Conservation (phyloP, 1,140 invertebrate genomes). For the Drosophila serrata region DNA sequence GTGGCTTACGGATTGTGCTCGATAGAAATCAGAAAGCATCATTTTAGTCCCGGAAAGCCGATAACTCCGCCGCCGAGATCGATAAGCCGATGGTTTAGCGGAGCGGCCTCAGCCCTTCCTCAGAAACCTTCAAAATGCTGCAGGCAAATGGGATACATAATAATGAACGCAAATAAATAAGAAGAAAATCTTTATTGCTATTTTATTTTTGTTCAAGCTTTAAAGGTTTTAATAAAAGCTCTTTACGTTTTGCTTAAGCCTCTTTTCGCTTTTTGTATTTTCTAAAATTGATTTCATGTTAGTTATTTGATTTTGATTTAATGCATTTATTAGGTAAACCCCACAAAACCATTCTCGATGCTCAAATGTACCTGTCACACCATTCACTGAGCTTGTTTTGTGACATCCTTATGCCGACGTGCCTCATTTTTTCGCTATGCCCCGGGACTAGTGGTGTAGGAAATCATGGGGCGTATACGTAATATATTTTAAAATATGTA, state of each 20-base stretch:
- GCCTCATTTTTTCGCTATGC: neutral
- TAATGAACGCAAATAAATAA: neutral
- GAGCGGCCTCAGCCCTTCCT: slow-evolving; percentile 6
- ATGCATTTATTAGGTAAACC: slow-evolving; percentile 6
- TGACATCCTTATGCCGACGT: slow-evolving; percentile 7
- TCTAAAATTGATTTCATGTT: neutral
- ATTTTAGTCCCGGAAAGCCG: slow-evolving; percentile 48
- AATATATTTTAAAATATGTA: slow-evolving; percentile 1
- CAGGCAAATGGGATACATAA: neutral
- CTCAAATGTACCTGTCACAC: slow-evolving; percentile 12
- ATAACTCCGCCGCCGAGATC: slow-evolving; percentile 32
- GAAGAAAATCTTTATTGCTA: neutral
- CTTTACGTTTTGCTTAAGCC: neutral
- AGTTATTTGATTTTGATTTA: slow-evolving; percentile 4
- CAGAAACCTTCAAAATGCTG: slow-evolving; percentile 4
- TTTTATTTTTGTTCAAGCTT: too few species aligned
- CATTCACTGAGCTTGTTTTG: neutral
- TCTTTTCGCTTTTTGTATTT: neutral
- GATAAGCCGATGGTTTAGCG: slow-evolving; percentile 7
- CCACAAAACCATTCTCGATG: slow-evolving; percentile 1
- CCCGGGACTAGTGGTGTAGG: neutral
- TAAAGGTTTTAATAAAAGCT: neutral
- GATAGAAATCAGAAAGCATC: slow-evolving; percentile 65
- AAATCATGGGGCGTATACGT: neutral
- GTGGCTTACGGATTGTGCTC: slow-evolving; percentile 62